Evolutionary conservation across 2,888 invertebrate species (phyloP), one percentile per base, ranked within the genome.

Genomic region (Lasioglossum zephyrum): DNA sequence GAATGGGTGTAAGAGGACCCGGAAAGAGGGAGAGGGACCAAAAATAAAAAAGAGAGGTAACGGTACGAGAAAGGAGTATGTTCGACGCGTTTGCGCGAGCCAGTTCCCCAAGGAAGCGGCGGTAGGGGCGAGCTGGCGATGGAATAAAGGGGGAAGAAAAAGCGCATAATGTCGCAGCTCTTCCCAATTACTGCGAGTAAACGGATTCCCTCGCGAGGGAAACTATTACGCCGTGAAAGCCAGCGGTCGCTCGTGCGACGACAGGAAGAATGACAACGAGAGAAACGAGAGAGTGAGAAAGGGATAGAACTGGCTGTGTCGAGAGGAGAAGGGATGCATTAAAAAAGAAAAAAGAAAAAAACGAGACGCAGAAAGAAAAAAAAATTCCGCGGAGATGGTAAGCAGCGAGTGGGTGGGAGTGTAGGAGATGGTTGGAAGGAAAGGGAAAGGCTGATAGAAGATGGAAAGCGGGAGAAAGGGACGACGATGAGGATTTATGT

Each of bases 401-500:
- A 66, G 66, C 66, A 31, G 36, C 66, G 31, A 18, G 31, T 31
- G 18, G 13, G 16, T 60, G 26, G 26, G 26, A 69, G 8, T n/a
- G 76, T 18, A 41, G 69, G 69, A 69, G n/a, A 39, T 18, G 39
- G 11, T 11, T 69, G 69, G 69, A 57, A 79, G 80, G 82, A 77
- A 76, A 57, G 79, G 81, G 75, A 85, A 77, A 81, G 72, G 57
- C 79, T 80, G 80, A 86, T 79, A 82, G 85, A 88, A 41, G 77
- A 74, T 41, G 73, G 73, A 74, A 78, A 69, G 60, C 69, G 82
- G 72, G 74, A 81, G 81, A 81, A 78, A 84, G 80, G 77, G 84
- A 84, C 75, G 84, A 86, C 86, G 90, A 92, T 89, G 91, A 92
- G 91, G 92, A 94, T 94, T 93, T 92, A 93, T 91, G 92, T 93